Conservation (phyloP, 2,888 invertebrate species). For the Cyrtodaria siliqua region DNA sequence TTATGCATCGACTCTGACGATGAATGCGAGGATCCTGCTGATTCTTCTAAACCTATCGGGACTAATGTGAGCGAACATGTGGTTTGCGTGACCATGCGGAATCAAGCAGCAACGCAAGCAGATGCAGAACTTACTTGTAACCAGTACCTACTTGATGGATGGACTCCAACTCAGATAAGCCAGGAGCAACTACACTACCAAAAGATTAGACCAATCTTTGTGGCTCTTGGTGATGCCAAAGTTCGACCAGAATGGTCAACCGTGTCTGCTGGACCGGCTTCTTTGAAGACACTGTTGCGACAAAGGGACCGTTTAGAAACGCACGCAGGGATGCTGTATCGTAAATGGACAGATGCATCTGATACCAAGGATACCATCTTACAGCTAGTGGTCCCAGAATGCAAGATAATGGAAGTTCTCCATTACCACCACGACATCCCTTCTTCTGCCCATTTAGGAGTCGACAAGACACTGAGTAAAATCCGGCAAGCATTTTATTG, state of each 20-base stretch:
- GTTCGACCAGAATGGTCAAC: slow-evolving; percentile 11
- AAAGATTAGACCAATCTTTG: neutral
- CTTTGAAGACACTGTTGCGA: slow-evolving; percentile 23
- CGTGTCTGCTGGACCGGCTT: neutral
- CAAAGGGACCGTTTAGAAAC: slow-evolving; percentile 30
- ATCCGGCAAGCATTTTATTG: slow-evolving; percentile 31
- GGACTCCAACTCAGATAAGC: neutral
- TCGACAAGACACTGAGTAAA: slow-evolving; percentile 22
- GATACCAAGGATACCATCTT: slow-evolving; percentile 9
- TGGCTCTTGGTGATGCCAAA: neutral
- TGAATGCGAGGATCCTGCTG: no score
- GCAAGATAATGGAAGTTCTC: neutral
- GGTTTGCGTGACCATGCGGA: no score
- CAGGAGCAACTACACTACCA: neutral
- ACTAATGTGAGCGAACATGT: neutral
- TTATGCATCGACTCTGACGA: neutral
- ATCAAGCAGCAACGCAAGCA: neutral
- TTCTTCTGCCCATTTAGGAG: slow-evolving; percentile 23
- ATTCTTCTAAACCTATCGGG: no score
- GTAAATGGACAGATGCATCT: slow-evolving; percentile 21
- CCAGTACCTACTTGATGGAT: neutral
- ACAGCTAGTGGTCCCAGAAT: slow-evolving; percentile 19
- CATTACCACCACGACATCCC: slow-evolving; percentile 22
- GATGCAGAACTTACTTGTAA: neutral
- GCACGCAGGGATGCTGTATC: slow-evolving; percentile 31